Base-by-base conservation (phyloP, 1,140 invertebrate genomes). In the Neoseiulus cucumeris region DNA sequence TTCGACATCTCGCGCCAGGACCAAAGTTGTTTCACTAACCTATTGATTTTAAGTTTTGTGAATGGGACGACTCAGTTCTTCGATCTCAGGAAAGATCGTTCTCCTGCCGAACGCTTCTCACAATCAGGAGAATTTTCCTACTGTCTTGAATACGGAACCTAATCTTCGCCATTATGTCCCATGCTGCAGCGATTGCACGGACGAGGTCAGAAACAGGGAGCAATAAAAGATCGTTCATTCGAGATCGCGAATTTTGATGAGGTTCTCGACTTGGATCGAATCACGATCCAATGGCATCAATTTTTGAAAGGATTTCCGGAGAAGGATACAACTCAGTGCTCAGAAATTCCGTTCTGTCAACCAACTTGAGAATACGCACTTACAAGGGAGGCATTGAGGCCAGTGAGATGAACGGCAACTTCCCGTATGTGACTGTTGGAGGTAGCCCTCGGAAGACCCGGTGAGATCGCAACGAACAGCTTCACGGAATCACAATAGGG, bases 341-440 rank as follows among this genome's bases (percentile, higher is more conserved):
- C n/a, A n/a, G n/a, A 14, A 59, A 14, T 25, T 29, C 33, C 14
- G 22, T 59, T 59, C 33, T 14, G 22, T 59, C 17, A 5, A 39
- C 1, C 22, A 59, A n/a, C 17, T 25, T 59, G 51, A 17, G 2
- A 2, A 25, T 25, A 59, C 51, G 9, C 51, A 59, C 51, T 59
- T 59, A 59, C 51, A 59, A 59, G 51, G 4, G 51, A 20, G 14
- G 51, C 22, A 59, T 59, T 59, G 51, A 59, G 51, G 14, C 51
- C 51, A 17, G 25, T 59, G 51, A 59, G 4, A 25, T 59, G 51
- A 59, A 59, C 51, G 22, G 51, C 51, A 17, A 59, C 51, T 9
- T 59, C 51, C 22, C 51, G 51, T 4, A 59, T 59, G 22, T 59
- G 51, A 25, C 1, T 25, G 9, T 59, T 59, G 33, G 2, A 1